Evolutionary conservation across 2,113 vertebrate genomes (phyloP).

Genomic region (Lycaon pictus): DNA sequence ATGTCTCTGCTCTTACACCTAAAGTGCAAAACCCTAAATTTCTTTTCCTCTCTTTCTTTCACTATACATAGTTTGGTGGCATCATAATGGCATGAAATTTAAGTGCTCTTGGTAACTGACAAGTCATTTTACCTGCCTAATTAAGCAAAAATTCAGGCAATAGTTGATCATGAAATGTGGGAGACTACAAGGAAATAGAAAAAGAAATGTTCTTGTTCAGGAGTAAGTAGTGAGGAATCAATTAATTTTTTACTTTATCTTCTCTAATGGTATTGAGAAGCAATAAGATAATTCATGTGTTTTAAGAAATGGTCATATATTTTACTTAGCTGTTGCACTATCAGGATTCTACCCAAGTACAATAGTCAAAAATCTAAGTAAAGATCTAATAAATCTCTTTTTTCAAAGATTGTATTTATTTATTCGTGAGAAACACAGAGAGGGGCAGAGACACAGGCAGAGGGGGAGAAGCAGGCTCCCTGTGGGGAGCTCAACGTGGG

Average conservation of each 20-base stretch:
- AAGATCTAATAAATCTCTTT: background rate
- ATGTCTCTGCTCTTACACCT: rapidly evolving
- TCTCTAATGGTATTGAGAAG: background rate
- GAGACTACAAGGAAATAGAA: background rate
- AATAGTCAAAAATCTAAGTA: background rate
- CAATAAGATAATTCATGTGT: background rate
- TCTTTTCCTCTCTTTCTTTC: rapidly evolving
- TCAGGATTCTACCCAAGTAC: background rate
- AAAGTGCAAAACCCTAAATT: background rate
- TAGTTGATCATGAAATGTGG: background rate
- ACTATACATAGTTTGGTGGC: background rate
- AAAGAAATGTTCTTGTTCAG: background rate
- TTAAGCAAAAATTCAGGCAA: background rate
- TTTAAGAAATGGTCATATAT: background rate
- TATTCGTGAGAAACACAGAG: too few relatives aligned
- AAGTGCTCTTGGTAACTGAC: background rate
- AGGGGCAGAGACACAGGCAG: too few relatives aligned
- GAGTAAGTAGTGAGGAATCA: background rate
- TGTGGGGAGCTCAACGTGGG: too few relatives aligned
- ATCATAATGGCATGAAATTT: background rate
- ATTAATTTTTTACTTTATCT: background rate
- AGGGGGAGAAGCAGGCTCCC: too few relatives aligned
- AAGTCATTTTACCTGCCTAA: background rate
- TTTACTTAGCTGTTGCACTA: background rate
- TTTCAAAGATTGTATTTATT: too few relatives aligned